Conservation (phyloP, 64 coral and sea anemone species). For the Montipora foliosa region DNA sequence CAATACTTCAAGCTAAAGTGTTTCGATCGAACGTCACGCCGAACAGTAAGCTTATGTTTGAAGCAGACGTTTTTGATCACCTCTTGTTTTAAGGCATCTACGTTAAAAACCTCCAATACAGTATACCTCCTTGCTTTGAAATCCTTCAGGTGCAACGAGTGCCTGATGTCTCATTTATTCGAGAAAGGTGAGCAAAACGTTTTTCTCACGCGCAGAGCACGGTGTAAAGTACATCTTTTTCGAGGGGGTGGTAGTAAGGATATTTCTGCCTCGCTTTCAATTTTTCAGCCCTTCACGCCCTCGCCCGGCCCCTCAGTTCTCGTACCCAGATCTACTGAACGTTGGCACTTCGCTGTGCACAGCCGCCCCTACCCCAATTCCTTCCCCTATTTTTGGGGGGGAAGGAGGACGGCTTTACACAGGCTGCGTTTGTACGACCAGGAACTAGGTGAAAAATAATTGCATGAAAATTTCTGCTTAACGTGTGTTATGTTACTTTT, state of each 20-base stretch:
- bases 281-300: background rate
- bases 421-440: too few relatives aligned
- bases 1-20: background rate
- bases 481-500: too few relatives aligned
- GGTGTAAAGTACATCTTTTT: background rate
- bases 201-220: background rate
- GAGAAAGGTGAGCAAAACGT: background rate
- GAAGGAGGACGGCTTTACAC: too few relatives aligned
- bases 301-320: background rate
- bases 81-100: background rate
- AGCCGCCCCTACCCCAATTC: too few relatives aligned
- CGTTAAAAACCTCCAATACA: background rate
- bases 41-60: background rate
- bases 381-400: too few relatives aligned
- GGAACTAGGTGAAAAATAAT: too few relatives aligned
- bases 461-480: too few relatives aligned
- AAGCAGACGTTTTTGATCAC: background rate
- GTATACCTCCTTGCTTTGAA: background rate
- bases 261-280: slow-evolving; percentile 5
- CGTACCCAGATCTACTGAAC: too few relatives aligned
- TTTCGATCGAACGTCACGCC: background rate
- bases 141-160: background rate
- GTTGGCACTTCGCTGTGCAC: too few relatives aligned
- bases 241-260: background rate
- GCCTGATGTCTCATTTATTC: background rate